phyloP scores from a whole-genome alignment of 2,888 invertebrate genomes.

The Sphaerophoria taeniata region DNA sequence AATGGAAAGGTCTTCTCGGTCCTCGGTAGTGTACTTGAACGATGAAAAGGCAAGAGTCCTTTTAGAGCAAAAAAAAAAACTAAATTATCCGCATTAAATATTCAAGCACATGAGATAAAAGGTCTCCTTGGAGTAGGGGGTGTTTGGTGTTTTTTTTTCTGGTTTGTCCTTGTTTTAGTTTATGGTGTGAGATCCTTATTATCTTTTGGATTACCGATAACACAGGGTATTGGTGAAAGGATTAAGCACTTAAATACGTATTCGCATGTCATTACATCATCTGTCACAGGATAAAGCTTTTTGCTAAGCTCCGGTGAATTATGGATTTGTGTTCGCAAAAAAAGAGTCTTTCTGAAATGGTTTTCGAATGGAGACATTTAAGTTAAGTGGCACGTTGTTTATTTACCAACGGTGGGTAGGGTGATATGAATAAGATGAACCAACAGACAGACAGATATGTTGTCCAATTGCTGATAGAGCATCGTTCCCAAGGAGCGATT shows the following conservation, averaged over 20 bases:
- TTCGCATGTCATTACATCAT: not conserved
- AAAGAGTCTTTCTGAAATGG: no score
- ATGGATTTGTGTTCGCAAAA: not conserved
- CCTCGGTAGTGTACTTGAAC: not conserved
- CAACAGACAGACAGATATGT: no score
- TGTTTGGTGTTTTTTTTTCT: not conserved
- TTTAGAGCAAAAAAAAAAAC: constrained; percentile 9
- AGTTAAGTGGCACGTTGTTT: no score
- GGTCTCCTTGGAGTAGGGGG: constrained; percentile 9
- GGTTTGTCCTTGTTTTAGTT: not conserved
- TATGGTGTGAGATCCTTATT: not conserved
- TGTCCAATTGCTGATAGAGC: no score
- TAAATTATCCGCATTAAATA: constrained; percentile 33
- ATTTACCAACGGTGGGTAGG: no score
- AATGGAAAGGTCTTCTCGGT: not conserved
- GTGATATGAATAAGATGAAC: no score
- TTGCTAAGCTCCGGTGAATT: not conserved
- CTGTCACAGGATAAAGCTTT: not conserved
- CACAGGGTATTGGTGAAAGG: not conserved
- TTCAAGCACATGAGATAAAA: no score
- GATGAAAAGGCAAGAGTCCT: not conserved
- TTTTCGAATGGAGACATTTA: no score
- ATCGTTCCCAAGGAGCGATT: no score
- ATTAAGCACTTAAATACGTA: not conserved
- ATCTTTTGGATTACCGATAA: not conserved